Evolutionary conservation across 2,797 vertebrate genomes (phyloP), one percentile per base, ranked within the genome.

Genomic region (Melanotaenia pygmaea): DNA sequence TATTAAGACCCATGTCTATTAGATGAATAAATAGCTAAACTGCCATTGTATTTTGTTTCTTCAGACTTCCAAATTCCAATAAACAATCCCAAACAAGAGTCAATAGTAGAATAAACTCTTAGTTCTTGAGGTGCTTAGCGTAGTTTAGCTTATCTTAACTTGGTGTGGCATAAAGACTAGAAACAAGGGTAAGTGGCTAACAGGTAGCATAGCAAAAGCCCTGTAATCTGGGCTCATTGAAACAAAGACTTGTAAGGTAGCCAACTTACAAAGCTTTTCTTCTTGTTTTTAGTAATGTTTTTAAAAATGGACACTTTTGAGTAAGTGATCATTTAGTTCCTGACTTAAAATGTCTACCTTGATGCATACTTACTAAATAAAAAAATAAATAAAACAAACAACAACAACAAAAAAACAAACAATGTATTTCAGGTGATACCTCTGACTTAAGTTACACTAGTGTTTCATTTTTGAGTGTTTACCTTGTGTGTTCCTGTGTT

Each of bases 401-500:
- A 28, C 26, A 28, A 28, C 3, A 28, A 28, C 10, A 38, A 38
- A 28, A 30, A 30, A 30, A 30, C 28, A 28, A 28, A 28, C 28
- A 4, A 4, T 30, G 13, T 8, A 5, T n/a, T 20, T n/a, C 6
- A n/a, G 6, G 7, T 4, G 6, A 18, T 32, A 20, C 56, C 56
- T 34, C 3, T 40, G 38, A 40, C 12, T 28, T 5, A 14, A 14
- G 28, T 11, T 32, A 16, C 24, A 18, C 9, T 32, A 0, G 26
- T 24, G 26, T 6, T 24, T 62, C 2, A 14, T 14, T 40, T 30
- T 5, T 10, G 14, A 47, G 3, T 30, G 53, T 75, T 79, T 92
- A 95, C 94, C 94, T 94, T 94, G 94, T 76, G 88, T 88, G 86
- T 93, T 95, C 81, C 92, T 94, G 92, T 93, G 91, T 76, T 88